Evolutionary conservation across 2,797 vertebrate species (phyloP).

Genomic region (Protosalanx chinensis): DNA sequence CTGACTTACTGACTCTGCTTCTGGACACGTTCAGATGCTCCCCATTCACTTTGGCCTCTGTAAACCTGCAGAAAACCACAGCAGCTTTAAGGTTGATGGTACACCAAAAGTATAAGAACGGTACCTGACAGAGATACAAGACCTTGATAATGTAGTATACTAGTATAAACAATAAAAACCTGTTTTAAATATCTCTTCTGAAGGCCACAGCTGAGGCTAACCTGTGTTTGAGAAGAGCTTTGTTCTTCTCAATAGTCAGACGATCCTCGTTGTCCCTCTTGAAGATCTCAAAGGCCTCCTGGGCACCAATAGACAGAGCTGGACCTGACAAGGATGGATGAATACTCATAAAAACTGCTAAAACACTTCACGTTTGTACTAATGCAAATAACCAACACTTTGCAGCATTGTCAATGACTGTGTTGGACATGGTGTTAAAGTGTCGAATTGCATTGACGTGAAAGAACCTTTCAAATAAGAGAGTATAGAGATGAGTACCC

Average conservation of each 20-base stretch:
- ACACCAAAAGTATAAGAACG: neutral
- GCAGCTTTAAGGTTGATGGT: conserved; percentile 1
- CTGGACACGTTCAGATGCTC: conserved; percentile 78
- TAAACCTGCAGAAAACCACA: conserved; percentile 71
- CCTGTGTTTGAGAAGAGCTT: conserved; percentile 84
- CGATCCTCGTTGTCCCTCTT: conserved; percentile 78
- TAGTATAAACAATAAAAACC: neutral
- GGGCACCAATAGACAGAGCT: conserved; percentile 79
- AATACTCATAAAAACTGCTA: no score
- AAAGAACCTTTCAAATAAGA: neutral
- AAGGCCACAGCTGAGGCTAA: conserved; percentile 37
- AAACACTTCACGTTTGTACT: neutral
- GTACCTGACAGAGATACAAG: neutral
- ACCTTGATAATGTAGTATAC: neutral
- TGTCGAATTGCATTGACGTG: no score
- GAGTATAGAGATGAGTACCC: neutral
- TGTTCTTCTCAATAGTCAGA: conserved; percentile 84
- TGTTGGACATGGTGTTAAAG: no score
- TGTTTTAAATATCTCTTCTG: conserved; percentile 13
- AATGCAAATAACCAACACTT: neutral
- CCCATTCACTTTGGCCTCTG: conserved; percentile 84
- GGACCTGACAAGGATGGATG: conserved; percentile 50
- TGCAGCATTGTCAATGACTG: no score
- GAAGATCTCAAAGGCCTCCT: conserved; percentile 91
- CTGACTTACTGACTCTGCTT: conserved; percentile 86